Evolutionary conservation across 2,797 vertebrate genomes (phyloP).

Genomic region (Cygnus olor): DNA sequence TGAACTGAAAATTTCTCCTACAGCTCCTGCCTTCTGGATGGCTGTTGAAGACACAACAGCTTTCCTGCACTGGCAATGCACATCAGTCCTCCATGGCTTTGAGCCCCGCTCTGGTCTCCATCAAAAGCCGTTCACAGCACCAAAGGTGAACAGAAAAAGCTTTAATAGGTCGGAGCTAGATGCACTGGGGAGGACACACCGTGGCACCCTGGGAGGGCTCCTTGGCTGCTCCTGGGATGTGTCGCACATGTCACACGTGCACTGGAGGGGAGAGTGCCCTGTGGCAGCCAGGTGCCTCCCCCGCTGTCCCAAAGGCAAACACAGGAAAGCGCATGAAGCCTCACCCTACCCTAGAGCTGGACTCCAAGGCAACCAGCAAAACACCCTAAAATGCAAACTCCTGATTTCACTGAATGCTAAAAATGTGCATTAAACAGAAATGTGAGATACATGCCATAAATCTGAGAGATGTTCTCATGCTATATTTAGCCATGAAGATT

Average conservation of each 20-base stretch:
- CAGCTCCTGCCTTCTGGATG: neutral
- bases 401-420: neutral
- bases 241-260: no score
- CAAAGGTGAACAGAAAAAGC: neutral
- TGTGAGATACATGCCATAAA: neutral
- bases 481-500: neutral
- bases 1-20: neutral
- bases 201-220: neutral
- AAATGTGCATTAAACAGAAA: neutral
- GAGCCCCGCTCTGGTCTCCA: neutral
- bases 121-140: neutral
- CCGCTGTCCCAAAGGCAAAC: fast-evolving
- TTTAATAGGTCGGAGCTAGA: neutral
- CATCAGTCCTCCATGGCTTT: fast-evolving
- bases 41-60: neutral
- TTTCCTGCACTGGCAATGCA: neutral
- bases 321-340: fast-evolving
- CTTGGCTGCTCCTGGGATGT: neutral
- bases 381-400: neutral
- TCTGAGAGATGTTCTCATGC: neutral
- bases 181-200: neutral
- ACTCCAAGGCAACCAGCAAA: neutral
- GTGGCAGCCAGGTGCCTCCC: neutral
- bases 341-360: neutral
- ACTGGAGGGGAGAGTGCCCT: neutral